Evolutionary conservation across 92 coral and sea anemone species (phyloP), one percentile per base, ranked within the genome.

Genomic region (Umimayanthus chanpuru): DNA sequence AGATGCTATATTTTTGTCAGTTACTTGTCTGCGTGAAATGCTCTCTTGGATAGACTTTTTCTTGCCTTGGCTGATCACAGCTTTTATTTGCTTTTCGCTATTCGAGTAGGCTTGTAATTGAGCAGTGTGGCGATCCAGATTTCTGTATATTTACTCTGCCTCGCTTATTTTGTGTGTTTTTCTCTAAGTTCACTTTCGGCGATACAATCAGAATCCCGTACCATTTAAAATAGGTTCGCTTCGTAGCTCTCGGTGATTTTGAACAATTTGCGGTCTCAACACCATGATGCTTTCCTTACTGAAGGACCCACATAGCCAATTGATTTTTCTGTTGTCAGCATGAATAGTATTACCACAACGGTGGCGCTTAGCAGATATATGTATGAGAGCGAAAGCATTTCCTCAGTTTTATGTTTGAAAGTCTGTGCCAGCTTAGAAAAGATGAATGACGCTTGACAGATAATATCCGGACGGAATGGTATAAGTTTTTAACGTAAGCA

Each of bases 1-100:
- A 50, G 82, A 78, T 25, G 82, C 82, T 78, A 78, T 75, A 78
- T 26, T 78, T 50, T 78, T 78, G 82, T 78, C 61, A 78, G 82
- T 44, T 73, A 29, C 77, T 49, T 44, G 82, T 78, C 32, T 30
- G 40, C 36, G 76, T 16, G 76, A 3, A 25, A 2, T 72, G 76
- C 20, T 25, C 40, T 72, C 41, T 72, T 16, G 2, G 73, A 72
- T 7, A 72, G 9, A 29, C 15, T 16, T 28, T 28, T 9, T 28
- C 26, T 72, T 72, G 38, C 20, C 76, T 72, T 29, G 36, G 76
- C 21, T 72, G 36, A 28, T n/a, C 80, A n/a, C 26, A 76, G 49
- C 49, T 40, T 41, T 16, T 76, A 15, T 20, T 15, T 43, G 44
- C 28, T 4, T 78, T 49, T 78, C 21, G 68, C 26, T 23, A 61